Evolutionary conservation across 2,888 invertebrate species (phyloP).

Genomic region (Molanna angustata): DNA sequence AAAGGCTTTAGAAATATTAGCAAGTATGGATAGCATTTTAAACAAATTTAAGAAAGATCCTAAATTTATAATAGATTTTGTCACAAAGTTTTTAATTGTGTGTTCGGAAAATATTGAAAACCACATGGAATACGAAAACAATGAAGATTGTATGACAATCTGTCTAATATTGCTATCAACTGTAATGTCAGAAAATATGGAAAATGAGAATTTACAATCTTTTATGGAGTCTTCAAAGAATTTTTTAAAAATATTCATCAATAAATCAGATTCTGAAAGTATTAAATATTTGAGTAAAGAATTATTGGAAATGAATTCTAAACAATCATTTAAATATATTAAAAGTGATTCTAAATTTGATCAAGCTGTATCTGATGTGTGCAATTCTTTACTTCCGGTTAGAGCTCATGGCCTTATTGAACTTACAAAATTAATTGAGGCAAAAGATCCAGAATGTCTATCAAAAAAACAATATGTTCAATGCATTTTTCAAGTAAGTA

Average conservation of each 20-base stretch:
- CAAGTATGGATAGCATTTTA: conserved; percentile 47
- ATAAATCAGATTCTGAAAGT: conserved; percentile 37
- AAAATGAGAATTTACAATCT: conserved; percentile 33
- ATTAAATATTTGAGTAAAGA: conserved; percentile 36
- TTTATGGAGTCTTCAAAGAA: too few relatives aligned
- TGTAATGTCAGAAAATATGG: conserved; percentile 41
- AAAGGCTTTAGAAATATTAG: conserved; percentile 52
- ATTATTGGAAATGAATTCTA: conserved; percentile 33
- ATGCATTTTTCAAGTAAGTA: conserved; percentile 66
- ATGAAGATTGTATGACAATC: conserved; percentile 47
- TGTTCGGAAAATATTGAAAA: conserved; percentile 33
- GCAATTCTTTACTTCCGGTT: conserved; percentile 72
- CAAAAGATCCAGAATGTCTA: conserved; percentile 60
- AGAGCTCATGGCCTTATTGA: conserved; percentile 77
- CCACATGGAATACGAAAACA: conserved; percentile 32
- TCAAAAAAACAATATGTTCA: conserved; percentile 65
- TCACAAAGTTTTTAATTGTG: conserved; percentile 46
- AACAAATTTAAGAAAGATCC: conserved; percentile 47
- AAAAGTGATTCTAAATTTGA: conserved; percentile 36
- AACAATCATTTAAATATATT: conserved; percentile 36
- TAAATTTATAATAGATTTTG: conserved; percentile 47
- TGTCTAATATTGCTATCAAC: conserved; percentile 48
- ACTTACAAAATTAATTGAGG: conserved; percentile 68
- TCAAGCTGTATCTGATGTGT: conserved; percentile 48
- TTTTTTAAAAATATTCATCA: conserved; percentile 30